Evolutionary conservation across 2,113 vertebrate species (phyloP).

Genomic region (Pseudopipra pipra): DNA sequence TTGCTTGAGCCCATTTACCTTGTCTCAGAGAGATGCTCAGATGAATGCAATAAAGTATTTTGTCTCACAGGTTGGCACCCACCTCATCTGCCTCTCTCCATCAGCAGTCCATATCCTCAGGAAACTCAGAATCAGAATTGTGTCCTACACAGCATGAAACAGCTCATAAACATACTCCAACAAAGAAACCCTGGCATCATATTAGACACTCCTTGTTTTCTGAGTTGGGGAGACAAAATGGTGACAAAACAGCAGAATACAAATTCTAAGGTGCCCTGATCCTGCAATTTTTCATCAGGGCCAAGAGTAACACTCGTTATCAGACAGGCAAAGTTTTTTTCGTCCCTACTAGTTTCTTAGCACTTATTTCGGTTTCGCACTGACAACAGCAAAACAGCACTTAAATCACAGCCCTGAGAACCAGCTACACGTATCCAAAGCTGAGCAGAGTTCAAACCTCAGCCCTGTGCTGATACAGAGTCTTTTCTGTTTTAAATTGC

Average conservation of each 20-base stretch:
- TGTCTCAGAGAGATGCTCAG: not conserved
- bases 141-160: not conserved
- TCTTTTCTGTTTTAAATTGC: slow-evolving; percentile 68
- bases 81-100: not conserved
- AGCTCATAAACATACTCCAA: not conserved
- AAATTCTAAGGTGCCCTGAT: not conserved
- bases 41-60: not conserved
- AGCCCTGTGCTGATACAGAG: slow-evolving; percentile 71
- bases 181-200: not conserved
- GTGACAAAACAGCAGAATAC: not conserved
- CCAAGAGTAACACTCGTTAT: not conserved
- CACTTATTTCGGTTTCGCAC: slow-evolving; percentile 29
- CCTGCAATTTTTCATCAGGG: not conserved
- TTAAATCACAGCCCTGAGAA: slow-evolving; percentile 62
- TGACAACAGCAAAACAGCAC: slow-evolving; percentile 41
- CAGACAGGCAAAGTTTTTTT: not conserved
- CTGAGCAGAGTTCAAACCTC: slow-evolving; percentile 72
- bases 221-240: not conserved
- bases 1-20: not conserved
- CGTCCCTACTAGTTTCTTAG: slow-evolving; percentile 10
- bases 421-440: slow-evolving; percentile 58
- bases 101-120: not conserved
- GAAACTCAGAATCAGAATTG: not conserved
- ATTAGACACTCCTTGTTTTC: not conserved
- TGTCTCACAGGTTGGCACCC: not conserved